These are phyloP conservation scores for Lathronympha strigana DNA, from an alignment of 2,888 invertebrate species.

Conservation along the genomic window DNA sequence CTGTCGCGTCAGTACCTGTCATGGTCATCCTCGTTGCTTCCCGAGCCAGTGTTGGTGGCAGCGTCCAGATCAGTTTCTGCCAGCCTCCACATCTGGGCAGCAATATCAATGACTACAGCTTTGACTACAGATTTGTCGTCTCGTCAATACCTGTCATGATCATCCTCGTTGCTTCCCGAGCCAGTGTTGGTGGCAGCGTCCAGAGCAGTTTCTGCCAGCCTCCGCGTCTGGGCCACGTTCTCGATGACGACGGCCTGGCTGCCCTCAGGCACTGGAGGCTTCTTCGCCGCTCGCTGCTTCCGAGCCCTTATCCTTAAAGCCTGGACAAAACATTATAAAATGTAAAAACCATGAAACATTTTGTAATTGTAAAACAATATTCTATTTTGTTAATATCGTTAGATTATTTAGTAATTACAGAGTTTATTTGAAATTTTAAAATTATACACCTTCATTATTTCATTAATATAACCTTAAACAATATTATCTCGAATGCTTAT, in stretches of 20 bases:
- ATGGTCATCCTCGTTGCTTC: conserved; percentile 73
- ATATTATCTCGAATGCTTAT: no score
- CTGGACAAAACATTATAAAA: conserved; percentile 70
- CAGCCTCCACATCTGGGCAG: conserved; percentile 91
- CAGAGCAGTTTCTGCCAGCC: conserved; percentile 91
- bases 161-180: conserved; percentile 91
- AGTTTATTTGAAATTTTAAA: no score
- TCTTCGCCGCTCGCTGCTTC: conserved; percentile 91
- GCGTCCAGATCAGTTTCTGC: conserved; percentile 88
- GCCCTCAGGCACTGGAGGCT: conserved; percentile 89
- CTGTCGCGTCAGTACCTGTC: conserved; percentile 46
- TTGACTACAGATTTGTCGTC: no score
- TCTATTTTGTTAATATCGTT: no score
- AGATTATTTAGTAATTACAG: no score
- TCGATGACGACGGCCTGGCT: conserved; percentile 93
- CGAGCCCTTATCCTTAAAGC: conserved; percentile 93
- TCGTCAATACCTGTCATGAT: conserved; percentile 69
- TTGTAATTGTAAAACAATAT: no score
- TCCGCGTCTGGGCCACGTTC: conserved; percentile 92
- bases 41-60: conserved; percentile 88
- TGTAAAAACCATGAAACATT: no score
- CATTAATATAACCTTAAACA: no score
- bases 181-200: conserved; percentile 95
- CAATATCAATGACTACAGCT: conserved; percentile 95
- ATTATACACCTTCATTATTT: no score